phyloP scores from a whole-genome alignment of 2,888 invertebrate species.

The Piscicola geometra region DNA sequence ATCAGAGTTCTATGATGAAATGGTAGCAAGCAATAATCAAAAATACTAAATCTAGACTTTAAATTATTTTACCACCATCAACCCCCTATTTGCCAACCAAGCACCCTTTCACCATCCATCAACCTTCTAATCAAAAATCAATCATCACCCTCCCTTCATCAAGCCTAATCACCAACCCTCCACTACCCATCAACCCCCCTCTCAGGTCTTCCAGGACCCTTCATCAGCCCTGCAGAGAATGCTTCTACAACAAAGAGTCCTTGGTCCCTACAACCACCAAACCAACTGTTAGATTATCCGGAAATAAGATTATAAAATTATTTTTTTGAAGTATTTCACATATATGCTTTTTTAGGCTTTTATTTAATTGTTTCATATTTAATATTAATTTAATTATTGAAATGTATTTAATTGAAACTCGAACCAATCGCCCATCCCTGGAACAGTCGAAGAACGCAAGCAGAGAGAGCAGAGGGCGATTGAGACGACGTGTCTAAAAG shows the following conservation, averaged over 20 bases:
- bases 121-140: neutral
- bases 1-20: slow-evolving; percentile 87
- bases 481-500: slow-evolving; percentile 69
- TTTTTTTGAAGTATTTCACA: neutral
- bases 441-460: slow-evolving; percentile 70
- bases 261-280: slow-evolving; percentile 76
- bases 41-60: too few species aligned
- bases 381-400: too few species aligned
- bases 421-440: neutral
- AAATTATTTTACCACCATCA: neutral
- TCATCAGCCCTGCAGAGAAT: slow-evolving; percentile 75
- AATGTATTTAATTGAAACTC: too few species aligned
- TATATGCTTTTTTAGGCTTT: neutral
- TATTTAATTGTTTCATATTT: too few species aligned
- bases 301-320: too few species aligned
- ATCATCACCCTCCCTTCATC: too few species aligned
- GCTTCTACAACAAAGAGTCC: slow-evolving; percentile 70
- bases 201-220: slow-evolving; percentile 58
- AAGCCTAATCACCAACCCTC: neutral
- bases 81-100: neutral
- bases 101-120: neutral
- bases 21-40: too few species aligned
- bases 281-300: slow-evolving; percentile 75
- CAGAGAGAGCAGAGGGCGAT: slow-evolving; percentile 73
- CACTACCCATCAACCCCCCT: slow-evolving; percentile 21